These are phyloP conservation scores for Drosophila saltans DNA, from an alignment of 1,140 invertebrate species.

Conservation along the genomic window DNA sequence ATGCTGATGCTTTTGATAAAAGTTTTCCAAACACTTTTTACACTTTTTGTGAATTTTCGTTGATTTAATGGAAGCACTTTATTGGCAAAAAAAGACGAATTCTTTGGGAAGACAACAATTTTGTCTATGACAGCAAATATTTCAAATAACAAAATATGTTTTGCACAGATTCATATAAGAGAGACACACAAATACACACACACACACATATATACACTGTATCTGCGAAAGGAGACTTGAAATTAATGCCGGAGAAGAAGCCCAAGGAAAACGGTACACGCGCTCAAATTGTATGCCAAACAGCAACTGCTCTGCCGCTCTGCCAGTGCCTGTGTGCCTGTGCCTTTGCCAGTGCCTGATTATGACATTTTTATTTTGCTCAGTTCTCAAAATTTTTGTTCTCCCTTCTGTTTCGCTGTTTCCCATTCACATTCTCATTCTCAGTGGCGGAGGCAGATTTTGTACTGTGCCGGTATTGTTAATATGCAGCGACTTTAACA, in stretches of 20 bases:
- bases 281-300: slow-evolving; percentile 10
- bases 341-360: slow-evolving; percentile 6
- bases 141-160: neutral
- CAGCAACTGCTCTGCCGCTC: slow-evolving; percentile 7
- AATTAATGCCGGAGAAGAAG: slow-evolving; percentile 4
- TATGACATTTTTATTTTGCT: slow-evolving; percentile 21
- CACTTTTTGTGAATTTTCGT: slow-evolving; percentile 71
- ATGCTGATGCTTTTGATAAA: slow-evolving; percentile 61
- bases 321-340: slow-evolving; percentile 8
- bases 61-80: slow-evolving; percentile 27
- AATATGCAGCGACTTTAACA: slow-evolving; percentile 4
- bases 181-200: neutral
- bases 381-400: slow-evolving; percentile 2
- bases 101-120: slow-evolving; percentile 3
- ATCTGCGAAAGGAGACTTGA: neutral
- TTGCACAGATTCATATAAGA: neutral
- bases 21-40: slow-evolving; percentile 64
- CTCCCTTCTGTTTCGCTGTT: slow-evolving; percentile 4
- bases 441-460: neutral
- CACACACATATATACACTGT: neutral
- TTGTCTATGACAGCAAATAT: neutral
- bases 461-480: slow-evolving; percentile 3
- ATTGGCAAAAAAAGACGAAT: neutral
- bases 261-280: slow-evolving; percentile 12
- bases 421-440: neutral